Evolutionary conservation across 2,797 vertebrate species (phyloP).

Genomic region (Diglossa cyanea): DNA sequence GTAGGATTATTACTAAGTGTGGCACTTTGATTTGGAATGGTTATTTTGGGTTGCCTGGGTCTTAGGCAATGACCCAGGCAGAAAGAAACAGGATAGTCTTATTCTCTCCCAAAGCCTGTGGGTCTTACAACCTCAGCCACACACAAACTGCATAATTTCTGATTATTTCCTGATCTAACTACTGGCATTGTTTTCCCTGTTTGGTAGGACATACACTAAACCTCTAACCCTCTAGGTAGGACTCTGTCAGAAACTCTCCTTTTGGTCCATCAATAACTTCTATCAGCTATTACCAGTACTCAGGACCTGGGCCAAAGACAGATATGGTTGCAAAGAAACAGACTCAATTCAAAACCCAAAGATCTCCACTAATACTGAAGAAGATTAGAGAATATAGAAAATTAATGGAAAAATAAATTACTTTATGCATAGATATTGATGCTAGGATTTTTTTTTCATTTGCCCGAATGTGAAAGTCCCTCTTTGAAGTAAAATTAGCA

Average conservation of each 20-base stretch:
- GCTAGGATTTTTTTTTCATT: neutral
- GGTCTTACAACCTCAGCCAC: neutral
- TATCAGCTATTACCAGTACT: neutral
- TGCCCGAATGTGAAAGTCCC: neutral
- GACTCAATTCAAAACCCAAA: neutral
- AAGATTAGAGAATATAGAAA: neutral
- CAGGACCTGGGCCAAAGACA: neutral
- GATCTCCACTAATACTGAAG: neutral
- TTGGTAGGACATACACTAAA: neutral
- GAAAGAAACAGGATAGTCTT: neutral
- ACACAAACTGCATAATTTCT: neutral
- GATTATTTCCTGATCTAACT: neutral
- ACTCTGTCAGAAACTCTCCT: neutral
- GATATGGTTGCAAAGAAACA: neutral
- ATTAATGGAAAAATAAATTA: neutral
- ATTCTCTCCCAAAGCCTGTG: neutral
- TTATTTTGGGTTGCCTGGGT: neutral
- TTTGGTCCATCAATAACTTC: neutral
- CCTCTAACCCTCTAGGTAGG: neutral
- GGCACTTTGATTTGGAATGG: fast-evolving
- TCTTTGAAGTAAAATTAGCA: constrained; percentile 31
- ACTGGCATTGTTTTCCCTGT: neutral
- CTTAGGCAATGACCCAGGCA: neutral
- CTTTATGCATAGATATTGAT: neutral
- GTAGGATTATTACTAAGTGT: neutral